Percentiles rank a stretch among this genome's conserved stretches.
These are phyloP conservation scores for Ormyrus pomaceus DNA, from an alignment of 2,888 invertebrate genomes.

Conservation along the genomic window DNA sequence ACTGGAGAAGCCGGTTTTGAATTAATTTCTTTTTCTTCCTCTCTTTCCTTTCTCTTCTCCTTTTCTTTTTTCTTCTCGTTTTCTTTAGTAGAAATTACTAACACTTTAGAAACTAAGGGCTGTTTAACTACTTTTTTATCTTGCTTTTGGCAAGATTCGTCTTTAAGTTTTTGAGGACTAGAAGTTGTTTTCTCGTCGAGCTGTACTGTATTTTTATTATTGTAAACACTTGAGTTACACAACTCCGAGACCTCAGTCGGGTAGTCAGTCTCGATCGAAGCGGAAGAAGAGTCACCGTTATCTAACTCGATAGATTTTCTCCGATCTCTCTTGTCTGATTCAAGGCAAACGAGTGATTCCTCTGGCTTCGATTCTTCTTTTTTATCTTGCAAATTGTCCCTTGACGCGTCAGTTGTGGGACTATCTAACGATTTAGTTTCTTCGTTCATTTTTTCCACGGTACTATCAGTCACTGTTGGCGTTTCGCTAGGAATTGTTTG, in stretches of 20 bases:
- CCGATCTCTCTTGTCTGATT: conserved; percentile 43
- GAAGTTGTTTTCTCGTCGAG: neutral
- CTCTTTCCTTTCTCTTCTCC: conserved; percentile 49
- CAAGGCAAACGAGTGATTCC: neutral
- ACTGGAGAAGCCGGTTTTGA: neutral
- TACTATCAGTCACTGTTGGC: neutral
- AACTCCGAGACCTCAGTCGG: neutral
- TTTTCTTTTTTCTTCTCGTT: conserved; percentile 37
- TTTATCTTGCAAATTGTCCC: neutral
- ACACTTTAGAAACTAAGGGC: conserved; percentile 79
- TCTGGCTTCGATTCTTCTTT: conserved; percentile 16
- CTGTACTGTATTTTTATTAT: neutral
- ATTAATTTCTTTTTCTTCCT: conserved; percentile 14
- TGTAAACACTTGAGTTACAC: neutral
- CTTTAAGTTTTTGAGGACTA: neutral
- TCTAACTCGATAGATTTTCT: conserved; percentile 37
- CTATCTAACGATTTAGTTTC: neutral
- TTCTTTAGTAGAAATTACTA: conserved; percentile 80
- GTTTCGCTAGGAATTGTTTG: neutral
- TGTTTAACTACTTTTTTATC: conserved; percentile 78
- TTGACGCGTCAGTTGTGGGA: too few relatives aligned
- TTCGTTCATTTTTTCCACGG: neutral
- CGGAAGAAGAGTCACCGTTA: too few relatives aligned
- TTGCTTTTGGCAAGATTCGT: neutral
- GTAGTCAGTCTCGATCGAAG: neutral